phyloP scores from a whole-genome alignment of 2,113 vertebrate genomes.

The Cephalophus harveyi region DNA sequence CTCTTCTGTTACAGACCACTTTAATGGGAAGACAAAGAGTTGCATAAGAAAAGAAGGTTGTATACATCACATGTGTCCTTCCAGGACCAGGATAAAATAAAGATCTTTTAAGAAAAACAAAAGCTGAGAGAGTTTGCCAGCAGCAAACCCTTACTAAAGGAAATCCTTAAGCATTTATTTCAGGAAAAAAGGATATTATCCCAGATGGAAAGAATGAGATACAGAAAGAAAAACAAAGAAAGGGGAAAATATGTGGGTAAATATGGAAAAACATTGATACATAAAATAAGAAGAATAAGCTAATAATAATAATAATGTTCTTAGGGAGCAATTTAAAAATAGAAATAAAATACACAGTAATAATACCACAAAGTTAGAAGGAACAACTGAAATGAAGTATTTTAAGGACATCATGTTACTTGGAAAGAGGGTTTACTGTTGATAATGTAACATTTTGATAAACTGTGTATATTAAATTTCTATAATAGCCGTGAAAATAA shows the following conservation, averaged over 20 bases:
- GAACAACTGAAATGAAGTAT: neutral
- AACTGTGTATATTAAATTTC: neutral
- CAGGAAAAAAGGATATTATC: conserved; percentile 27
- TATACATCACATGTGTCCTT: neutral
- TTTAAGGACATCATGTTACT: neutral
- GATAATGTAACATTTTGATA: neutral
- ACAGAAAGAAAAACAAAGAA: neutral
- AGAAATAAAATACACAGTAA: neutral
- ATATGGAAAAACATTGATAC: neutral
- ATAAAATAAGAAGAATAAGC: conserved; percentile 16
- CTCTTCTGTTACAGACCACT: neutral
- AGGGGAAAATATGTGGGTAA: neutral
- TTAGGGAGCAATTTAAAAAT: neutral
- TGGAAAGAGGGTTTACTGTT: neutral
- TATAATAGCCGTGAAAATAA: neutral
- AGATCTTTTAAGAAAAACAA: neutral
- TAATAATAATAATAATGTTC: neutral
- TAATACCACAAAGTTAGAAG: neutral
- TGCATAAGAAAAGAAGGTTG: neutral
- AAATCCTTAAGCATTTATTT: conserved; percentile 48
- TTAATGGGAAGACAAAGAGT: neutral
- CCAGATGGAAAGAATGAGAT: conserved; percentile 34
- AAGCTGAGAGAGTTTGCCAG: neutral
- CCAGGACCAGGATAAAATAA: neutral
- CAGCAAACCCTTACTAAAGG: neutral